These are phyloP conservation scores for Aegotheles bennettii DNA, from an alignment of 2,113 vertebrate genomes.

Conservation along the genomic window DNA sequence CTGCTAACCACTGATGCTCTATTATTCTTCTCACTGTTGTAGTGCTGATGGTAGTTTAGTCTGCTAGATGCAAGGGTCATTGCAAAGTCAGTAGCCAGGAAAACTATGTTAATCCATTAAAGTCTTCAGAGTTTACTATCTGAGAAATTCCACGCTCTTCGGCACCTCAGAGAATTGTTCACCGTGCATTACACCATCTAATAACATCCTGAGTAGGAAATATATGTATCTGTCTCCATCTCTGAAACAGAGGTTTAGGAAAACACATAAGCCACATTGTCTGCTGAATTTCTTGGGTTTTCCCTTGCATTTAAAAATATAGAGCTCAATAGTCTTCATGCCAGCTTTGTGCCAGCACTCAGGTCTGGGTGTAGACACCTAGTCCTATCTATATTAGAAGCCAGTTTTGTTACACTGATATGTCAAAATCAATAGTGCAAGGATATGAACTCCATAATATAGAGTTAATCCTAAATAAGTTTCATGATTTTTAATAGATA, in stretches of 20 bases:
- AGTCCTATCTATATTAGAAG: background rate
- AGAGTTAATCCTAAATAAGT: constrained; percentile 24
- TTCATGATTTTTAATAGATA: constrained; percentile 2
- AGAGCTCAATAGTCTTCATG: background rate
- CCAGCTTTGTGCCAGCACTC: background rate
- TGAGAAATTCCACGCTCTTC: background rate
- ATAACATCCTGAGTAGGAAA: background rate
- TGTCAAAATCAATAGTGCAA: background rate
- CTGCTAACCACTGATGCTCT: background rate
- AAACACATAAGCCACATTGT: background rate
- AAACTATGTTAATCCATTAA: background rate
- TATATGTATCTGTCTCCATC: background rate
- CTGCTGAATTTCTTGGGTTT: background rate
- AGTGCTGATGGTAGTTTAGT: background rate
- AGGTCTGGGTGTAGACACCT: background rate
- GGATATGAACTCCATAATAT: background rate
- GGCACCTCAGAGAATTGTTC: background rate
- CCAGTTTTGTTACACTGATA: background rate
- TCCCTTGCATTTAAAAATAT: background rate
- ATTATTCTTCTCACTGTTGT: background rate
- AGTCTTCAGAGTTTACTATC: background rate
- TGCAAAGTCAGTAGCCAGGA: constrained; percentile 27
- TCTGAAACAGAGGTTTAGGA: background rate
- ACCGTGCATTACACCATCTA: background rate
- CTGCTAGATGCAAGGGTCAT: background rate